These are phyloP conservation scores for Rutilus rutilus DNA, from an alignment of 2,113 vertebrate species.

Conservation along the genomic window DNA sequence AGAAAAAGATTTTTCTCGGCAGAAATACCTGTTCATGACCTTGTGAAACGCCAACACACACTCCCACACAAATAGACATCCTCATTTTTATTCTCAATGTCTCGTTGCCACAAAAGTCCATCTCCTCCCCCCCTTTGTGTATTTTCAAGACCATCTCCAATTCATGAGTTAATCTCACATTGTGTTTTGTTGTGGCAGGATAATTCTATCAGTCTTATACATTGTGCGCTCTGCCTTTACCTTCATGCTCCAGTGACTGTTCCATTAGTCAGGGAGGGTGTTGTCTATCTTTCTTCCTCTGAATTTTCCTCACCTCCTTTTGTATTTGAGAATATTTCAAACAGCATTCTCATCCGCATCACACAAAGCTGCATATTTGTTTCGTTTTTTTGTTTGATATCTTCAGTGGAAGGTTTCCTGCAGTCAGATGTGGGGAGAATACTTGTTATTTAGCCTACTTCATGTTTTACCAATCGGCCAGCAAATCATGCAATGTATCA, in stretches of 20 bases:
- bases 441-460: not conserved
- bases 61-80: not conserved
- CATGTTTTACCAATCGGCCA: not conserved
- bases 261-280: conserved; percentile 43
- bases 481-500: not conserved
- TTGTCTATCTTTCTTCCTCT: conserved; percentile 23
- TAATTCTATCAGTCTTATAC: conserved; percentile 42
- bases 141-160: conserved; percentile 28
- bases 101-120: not conserved
- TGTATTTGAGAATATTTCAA: conserved; percentile 8
- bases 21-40: not conserved
- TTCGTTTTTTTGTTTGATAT: not conserved
- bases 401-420: not conserved
- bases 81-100: not conserved
- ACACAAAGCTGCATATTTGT: conserved; percentile 15
- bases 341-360: not conserved
- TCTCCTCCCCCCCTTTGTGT: not conserved
- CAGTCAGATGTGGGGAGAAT: conserved; percentile 13
- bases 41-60: not conserved
- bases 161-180: conserved; percentile 3
- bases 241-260: conserved; percentile 51
- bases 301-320: conserved; percentile 18
- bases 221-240: conserved; percentile 21
- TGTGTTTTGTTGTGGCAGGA: conserved; percentile 20
- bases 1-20: not conserved